Base-by-base conservation (phyloP, 2,888 invertebrate genomes). In the Brachypterus glaber region DNA sequence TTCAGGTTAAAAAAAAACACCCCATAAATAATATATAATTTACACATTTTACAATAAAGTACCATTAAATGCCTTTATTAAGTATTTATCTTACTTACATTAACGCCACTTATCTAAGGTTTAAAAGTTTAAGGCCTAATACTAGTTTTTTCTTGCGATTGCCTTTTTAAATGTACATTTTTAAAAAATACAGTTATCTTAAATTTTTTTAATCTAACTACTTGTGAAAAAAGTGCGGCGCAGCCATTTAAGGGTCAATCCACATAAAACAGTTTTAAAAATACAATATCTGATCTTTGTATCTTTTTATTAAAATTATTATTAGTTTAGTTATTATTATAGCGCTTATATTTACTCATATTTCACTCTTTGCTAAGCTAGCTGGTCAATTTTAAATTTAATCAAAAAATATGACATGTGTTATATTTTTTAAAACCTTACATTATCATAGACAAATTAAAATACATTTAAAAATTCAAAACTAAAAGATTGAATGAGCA, bases 351-450 rank as follows among this genome's bases (percentile, higher is more conserved):
- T 39, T 40, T 45, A 33, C 21, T 18, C 41, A 44, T 48, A 49
- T 47, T 52, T 50, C 55, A 53, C 55, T 52, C 47, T 52, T 53
- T 53, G 54, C 51, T 54, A 60, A 60, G 60, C 62, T 60, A 60
- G 59, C 60, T 62, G 60, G 60, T 62, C 59, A 52, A 54, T 49
- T 52, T 46, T 36, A 36, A 48, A 49, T 40, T 44, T 41, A 35
- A 42, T 36, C 44, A 48, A 41, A 47, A 42, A 37, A 42, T 44
- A 43, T 45, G 43, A 45, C 45, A 34, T 40, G 43, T 43, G 17
- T 17, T 31, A 39, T 37, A 36, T 36, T 29, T 34, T 30, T 31
- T 35, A 21, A 39, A 16, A 13, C 7, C 15, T 21, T 18, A 9
- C 16, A 5, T 9, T 4, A 15, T 17, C 16, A 16, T 35, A 16